phyloP scores from a whole-genome alignment of 2,797 vertebrate species.

The Chaenodraco wilsoni region DNA sequence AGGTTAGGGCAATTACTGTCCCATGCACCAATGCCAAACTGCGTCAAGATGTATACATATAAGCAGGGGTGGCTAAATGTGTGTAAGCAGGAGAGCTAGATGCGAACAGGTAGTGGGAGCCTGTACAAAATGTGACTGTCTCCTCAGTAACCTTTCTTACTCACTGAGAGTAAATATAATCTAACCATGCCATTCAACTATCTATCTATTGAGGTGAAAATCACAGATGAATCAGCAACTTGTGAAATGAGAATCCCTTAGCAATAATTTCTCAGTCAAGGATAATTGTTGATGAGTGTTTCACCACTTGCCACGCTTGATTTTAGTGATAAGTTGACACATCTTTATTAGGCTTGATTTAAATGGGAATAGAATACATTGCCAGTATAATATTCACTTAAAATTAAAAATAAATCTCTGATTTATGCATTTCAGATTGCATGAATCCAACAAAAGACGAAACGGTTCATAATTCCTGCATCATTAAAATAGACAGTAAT shows the following conservation, averaged over 20 bases:
- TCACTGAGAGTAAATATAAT: too few species aligned
- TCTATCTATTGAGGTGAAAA: background rate
- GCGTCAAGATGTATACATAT: too few species aligned
- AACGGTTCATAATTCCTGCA: conserved; percentile 2
- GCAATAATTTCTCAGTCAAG: background rate
- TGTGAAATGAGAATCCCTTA: background rate
- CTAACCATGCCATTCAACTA: background rate
- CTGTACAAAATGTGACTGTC: too few species aligned
- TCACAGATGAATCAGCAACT: background rate
- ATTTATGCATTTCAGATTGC: conserved; percentile 2
- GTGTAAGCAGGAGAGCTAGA: too few species aligned
- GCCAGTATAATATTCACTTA: background rate
- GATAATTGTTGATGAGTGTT: background rate
- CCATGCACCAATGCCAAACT: too few species aligned
- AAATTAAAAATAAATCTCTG: background rate
- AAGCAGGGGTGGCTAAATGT: too few species aligned
- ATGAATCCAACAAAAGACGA: conserved; percentile 7
- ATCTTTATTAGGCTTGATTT: background rate
- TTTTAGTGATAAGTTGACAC: background rate
- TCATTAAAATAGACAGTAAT: conserved; percentile 35
- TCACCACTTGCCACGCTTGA: background rate
- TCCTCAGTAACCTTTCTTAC: too few species aligned
- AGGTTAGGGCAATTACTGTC: too few species aligned
- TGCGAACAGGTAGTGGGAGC: too few species aligned
- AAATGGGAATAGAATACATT: background rate